These are phyloP conservation scores for Aphis gossypii DNA, from an alignment of 1,140 invertebrate genomes.

Conservation along the genomic window DNA sequence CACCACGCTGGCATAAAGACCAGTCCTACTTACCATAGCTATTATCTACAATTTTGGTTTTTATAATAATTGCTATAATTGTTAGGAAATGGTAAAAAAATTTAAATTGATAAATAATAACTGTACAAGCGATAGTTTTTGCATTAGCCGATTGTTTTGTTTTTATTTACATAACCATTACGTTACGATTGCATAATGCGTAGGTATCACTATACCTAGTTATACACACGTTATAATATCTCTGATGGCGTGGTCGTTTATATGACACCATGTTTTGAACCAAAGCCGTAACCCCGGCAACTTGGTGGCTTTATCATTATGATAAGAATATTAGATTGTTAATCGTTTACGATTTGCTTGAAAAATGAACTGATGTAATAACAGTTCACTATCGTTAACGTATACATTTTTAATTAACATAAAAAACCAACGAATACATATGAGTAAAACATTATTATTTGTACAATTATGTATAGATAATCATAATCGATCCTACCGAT, in stretches of 20 bases:
- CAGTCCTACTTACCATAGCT: constrained; percentile 31
- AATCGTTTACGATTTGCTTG: neutral
- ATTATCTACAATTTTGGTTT: neutral
- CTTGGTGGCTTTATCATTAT: constrained; percentile 8
- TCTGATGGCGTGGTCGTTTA: neutral
- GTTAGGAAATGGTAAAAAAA: neutral
- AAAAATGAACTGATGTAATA: neutral
- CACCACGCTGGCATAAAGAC: constrained; percentile 17
- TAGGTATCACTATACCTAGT: neutral
- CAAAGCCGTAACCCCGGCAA: constrained; percentile 35
- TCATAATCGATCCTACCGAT: neutral
- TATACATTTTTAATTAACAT: neutral
- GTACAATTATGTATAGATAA: neutral
- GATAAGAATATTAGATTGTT: neutral
- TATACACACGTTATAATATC: neutral
- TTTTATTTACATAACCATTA: neutral
- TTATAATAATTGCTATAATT: neutral
- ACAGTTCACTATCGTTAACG: neutral
- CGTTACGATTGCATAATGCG: neutral
- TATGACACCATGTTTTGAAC: constrained; percentile 24
- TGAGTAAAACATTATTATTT: neutral
- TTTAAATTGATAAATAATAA: too few species aligned
- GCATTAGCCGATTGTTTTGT: neutral
- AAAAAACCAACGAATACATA: neutral
- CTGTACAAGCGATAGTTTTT: neutral